A percentile compares a stretch with the other conserved stretches of the same genome.
phyloP scores from a whole-genome alignment of 2,113 vertebrate genomes.

The Xiphorhynchus elegans region DNA sequence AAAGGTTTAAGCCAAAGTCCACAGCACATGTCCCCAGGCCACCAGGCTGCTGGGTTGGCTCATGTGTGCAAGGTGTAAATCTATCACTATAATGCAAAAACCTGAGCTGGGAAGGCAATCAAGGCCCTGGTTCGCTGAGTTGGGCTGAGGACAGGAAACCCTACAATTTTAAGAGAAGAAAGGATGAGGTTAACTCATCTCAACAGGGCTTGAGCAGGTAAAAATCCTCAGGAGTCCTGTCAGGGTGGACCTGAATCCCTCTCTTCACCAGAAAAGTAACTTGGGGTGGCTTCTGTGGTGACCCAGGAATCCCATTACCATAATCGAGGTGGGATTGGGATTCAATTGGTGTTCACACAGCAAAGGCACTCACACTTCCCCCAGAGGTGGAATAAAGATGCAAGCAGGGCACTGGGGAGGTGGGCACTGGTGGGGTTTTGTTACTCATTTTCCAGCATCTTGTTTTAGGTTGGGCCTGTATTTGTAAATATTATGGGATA shows the following conservation, averaged over 20 bases:
- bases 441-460: background rate
- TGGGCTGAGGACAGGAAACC: background rate
- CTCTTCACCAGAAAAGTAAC: background rate
- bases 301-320: background rate
- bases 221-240: background rate
- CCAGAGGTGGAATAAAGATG: background rate
- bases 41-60: background rate
- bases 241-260: background rate
- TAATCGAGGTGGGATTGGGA: background rate
- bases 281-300: background rate
- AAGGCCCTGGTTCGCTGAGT: background rate
- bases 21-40: background rate
- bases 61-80: background rate
- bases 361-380: background rate
- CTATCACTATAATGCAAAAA: background rate
- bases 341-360: background rate
- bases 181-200: background rate
- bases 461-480: background rate
- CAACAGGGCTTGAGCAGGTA: too few relatives aligned
- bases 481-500: background rate
- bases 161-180: background rate
- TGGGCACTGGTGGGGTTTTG: rapidly evolving
- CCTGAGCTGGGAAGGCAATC: background rate
- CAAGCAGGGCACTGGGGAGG: background rate
- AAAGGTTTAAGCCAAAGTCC: background rate